Base-by-base conservation (phyloP, 1,140 invertebrate genomes). In the Calosoma granatense region DNA sequence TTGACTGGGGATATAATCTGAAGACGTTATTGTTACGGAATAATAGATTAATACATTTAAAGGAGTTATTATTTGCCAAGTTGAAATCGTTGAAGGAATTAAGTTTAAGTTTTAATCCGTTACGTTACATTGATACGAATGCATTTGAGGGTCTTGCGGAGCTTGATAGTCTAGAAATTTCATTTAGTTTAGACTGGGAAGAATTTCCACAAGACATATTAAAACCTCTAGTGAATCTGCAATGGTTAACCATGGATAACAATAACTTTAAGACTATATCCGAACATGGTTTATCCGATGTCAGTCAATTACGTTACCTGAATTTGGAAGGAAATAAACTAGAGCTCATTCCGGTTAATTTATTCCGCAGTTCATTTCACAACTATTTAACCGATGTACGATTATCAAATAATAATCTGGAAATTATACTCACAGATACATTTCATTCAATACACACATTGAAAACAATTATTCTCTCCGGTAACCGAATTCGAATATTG, bases 211-310 rank as follows among this genome's bases (percentile, higher is more conserved):
- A 84, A 59, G 79, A 82, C 20, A 78, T 85, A 0, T 70, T 87
- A 0, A 73, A 77, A 26, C 81, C 81, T 1, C 73, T 92, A 1
- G 78, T 75, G 11, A 81, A 83, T 63, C 72, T 93, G 0, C 79
- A 83, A 60, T 92, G 88, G 88, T 72, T 93, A 26, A 85, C 88
- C 11, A 71, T 92, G 60, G 89, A 93, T 67, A 89, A 91, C 67
- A 93, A 92, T 60, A 85, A 88, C 64, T 79, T 90, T 57, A 80
- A 84, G 61, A 77, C 75, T 0, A 72, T 90, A 1, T 79, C 81
- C n/a, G 71, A 79, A 20, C 71, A 70, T 0, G 66, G 75, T 1
- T 72, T 80, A 6, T 80, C 82, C 17, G 78, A 82, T 0, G 71
- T 80, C 53, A 75, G 80, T 2, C 80, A 84, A 59, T 66, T 92